Evolutionary conservation across 2,797 vertebrate species (phyloP).

Genomic region (Parauchenoglanis ngamensis): DNA sequence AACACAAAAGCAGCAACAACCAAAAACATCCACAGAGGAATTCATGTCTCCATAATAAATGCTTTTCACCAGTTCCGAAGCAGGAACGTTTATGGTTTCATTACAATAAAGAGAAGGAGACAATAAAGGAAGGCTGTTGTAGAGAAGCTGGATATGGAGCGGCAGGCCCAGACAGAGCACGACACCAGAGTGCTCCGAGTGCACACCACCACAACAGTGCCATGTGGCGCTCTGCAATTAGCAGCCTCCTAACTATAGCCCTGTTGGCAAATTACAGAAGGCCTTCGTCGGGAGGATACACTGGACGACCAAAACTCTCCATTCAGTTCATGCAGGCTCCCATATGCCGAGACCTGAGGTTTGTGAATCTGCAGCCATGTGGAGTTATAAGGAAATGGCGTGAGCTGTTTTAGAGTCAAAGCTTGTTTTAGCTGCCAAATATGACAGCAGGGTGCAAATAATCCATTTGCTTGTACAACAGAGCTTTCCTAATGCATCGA

Average conservation of each 20-base stretch:
- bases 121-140: slow-evolving; percentile 33
- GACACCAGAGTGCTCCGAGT: slow-evolving; percentile 65
- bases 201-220: slow-evolving; percentile 67
- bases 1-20: neutral
- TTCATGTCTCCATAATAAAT: slow-evolving; percentile 20
- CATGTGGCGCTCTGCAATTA: slow-evolving; percentile 76
- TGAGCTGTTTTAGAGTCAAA: slow-evolving; percentile 20
- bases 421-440: slow-evolving; percentile 35
- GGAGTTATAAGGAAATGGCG: neutral
- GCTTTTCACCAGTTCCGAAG: slow-evolving; percentile 25
- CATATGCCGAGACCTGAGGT: slow-evolving; percentile 37
- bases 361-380: slow-evolving; percentile 21
- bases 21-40: neutral
- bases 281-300: slow-evolving; percentile 64
- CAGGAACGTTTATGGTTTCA: slow-evolving; percentile 21
- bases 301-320: slow-evolving; percentile 60
- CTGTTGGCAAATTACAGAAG: slow-evolving; percentile 78
- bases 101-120: neutral
- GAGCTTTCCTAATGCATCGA: slow-evolving; percentile 58
- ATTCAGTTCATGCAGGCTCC: slow-evolving; percentile 38
- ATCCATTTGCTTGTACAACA: slow-evolving; percentile 61
- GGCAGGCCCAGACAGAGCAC: slow-evolving; percentile 43
- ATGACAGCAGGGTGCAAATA: slow-evolving; percentile 68
- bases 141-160: slow-evolving; percentile 30
- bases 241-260: slow-evolving; percentile 76